Evolutionary conservation across 1,140 invertebrate genomes (phyloP).

Genomic region (Nephila pilipes): DNA sequence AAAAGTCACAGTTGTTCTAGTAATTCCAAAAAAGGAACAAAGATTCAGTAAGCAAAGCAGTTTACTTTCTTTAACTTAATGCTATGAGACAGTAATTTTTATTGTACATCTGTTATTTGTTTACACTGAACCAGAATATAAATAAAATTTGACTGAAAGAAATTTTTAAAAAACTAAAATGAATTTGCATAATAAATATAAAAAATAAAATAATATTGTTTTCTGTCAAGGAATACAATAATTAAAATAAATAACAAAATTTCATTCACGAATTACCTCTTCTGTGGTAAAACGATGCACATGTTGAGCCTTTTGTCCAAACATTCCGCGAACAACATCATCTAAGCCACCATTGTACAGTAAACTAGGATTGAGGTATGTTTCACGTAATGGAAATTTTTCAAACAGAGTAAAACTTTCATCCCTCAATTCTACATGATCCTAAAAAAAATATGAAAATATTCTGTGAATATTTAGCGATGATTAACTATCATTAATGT

Average conservation of each 20-base stretch:
- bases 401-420: neutral
- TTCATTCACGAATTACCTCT: conserved; percentile 39
- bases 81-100: too few species aligned
- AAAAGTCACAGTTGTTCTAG: too few species aligned
- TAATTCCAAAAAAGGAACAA: too few species aligned
- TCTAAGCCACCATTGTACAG: conserved; percentile 83
- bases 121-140: too few species aligned
- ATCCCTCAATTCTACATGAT: neutral
- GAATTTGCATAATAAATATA: neutral
- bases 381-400: conserved; percentile 86
- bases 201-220: too few species aligned
- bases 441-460: conserved; percentile 1
- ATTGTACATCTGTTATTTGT: too few species aligned
- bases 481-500: too few species aligned
- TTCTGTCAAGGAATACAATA: too few species aligned
- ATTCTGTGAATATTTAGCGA: neutral
- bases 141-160: neutral
- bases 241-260: too few species aligned
- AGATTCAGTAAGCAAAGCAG: too few species aligned
- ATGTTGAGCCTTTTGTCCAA: neutral
- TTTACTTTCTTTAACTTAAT: too few species aligned
- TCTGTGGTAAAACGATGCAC: neutral
- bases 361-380: conserved; percentile 96
- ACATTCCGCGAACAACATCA: conserved; percentile 41
- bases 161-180: too few species aligned